Evolutionary conservation across 2,797 vertebrate species (phyloP), one percentile per base, ranked within the genome.

Genomic region (Remorina albescens): DNA sequence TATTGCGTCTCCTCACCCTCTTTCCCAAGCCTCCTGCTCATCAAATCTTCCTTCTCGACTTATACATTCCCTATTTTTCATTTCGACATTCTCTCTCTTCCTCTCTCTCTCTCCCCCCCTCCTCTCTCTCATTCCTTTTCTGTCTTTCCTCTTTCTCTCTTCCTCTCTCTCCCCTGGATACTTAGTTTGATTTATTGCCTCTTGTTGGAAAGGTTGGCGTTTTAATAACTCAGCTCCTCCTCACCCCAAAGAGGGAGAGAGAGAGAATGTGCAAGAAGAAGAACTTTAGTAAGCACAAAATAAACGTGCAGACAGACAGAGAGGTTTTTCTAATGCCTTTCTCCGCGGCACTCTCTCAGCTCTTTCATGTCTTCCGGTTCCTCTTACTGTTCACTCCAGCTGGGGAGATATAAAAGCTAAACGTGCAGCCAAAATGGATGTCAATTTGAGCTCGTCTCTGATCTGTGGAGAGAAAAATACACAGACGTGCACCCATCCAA

Each of bases 161-260:
- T 64, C 53, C 68, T 63, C 63, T 73, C 46, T 73, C 67, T 80
- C 82, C 86, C 85, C 74, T 86, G 88, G 91, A 95, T 93, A 91
- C 93, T 93, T 93, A 92, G 90, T 89, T 93, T 94, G 94, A 95
- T 95, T 95, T 94, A 95, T 95, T 92, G 88, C 93, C 83, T 93
- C 92, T 91, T 91, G 93, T 94, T 94, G 93, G 93, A 94, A 92
- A 93, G 89, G 91, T 90, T 94, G 94, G 91, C 89, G 85, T 95
- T 95, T 95, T 94, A 95, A 95, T 95, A 94, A 95, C 92, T 94
- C 94, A 95, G 92, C 86, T 93, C 86, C 88, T 94, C 88, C 85
- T 91, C 85, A 76, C 69, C 81, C 78, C 70, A 89, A 88, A 56
- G 54, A 56, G 80, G 78, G 83, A 62, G 80, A 83, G 85, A 83